Percentiles rank a stretch among this genome's conserved stretches.
Conservation (phyloP, 2,888 invertebrate genomes). For the Drosophila kanekoi region DNA sequence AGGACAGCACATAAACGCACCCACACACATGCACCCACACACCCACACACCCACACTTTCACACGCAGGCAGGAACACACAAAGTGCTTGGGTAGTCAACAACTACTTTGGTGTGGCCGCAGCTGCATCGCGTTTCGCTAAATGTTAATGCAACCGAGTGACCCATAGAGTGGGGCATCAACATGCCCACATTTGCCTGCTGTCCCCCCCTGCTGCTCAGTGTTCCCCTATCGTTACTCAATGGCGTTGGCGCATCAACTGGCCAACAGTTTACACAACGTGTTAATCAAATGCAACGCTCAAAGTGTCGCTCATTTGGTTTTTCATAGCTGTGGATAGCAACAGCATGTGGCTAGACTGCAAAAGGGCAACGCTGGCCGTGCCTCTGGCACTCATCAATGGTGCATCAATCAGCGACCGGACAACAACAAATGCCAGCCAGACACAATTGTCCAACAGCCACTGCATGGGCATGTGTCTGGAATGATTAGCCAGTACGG, state of each 20-base stretch:
- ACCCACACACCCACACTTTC: not conserved
- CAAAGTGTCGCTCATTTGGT: slow-evolving; percentile 70
- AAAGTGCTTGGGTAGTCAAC: slow-evolving; percentile 37
- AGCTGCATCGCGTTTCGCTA: slow-evolving; percentile 50
- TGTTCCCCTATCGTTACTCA: slow-evolving; percentile 19
- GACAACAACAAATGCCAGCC: slow-evolving; percentile 44
- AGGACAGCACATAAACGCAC: slow-evolving; percentile 29
- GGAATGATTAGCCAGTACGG: slow-evolving; percentile 47
- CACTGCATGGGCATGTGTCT: slow-evolving; percentile 7
- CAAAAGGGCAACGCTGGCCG: slow-evolving; percentile 18
- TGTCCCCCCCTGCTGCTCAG: not conserved
- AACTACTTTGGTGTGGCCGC: slow-evolving; percentile 49
- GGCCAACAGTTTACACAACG: slow-evolving; percentile 43
- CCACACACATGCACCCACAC: slow-evolving; percentile 3
- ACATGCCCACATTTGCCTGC: not conserved
- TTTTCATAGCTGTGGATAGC: slow-evolving; percentile 35
- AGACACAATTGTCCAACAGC: slow-evolving; percentile 8
- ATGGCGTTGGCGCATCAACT: slow-evolving; percentile 17
- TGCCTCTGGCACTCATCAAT: slow-evolving; percentile 59
- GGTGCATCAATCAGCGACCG: slow-evolving; percentile 59
- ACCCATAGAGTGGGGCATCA: slow-evolving; percentile 28
- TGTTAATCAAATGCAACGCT: slow-evolving; percentile 69
- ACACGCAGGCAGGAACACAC: slow-evolving; percentile 11
- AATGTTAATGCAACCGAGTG: slow-evolving; percentile 56
- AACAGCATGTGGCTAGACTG: slow-evolving; percentile 23